Evolutionary conservation across 2,888 invertebrate genomes (phyloP).

Genomic region (Acanthosepion pharaonis): DNA sequence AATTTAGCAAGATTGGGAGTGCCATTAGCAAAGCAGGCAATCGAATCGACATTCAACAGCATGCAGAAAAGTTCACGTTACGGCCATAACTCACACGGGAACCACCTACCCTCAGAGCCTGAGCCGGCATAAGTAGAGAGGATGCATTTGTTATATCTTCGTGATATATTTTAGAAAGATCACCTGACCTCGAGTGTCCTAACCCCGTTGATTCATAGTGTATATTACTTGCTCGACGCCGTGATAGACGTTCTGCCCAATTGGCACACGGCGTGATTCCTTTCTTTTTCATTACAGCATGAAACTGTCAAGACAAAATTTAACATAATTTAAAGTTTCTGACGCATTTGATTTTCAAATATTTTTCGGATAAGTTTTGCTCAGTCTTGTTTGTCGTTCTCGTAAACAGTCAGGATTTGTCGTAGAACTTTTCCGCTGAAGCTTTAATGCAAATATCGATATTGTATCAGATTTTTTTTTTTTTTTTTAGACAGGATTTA

Average conservation of each 20-base stretch:
- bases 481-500: no score
- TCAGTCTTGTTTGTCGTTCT: no score
- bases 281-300: conserved; percentile 41
- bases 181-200: neutral
- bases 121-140: neutral
- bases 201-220: neutral
- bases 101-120: neutral
- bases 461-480: no score
- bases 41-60: neutral
- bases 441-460: no score
- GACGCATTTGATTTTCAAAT: no score
- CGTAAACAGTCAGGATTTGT: no score
- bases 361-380: no score
- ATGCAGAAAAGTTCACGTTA: neutral
- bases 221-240: neutral
- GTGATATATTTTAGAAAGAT: neutral
- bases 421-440: no score
- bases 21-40: neutral
- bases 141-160: neutral
- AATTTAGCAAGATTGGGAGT: no score
- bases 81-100: neutral
- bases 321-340: neutral
- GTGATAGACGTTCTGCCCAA: conserved; percentile 34
- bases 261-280: neutral
- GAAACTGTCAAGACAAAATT: conserved; percentile 45